Evolutionary conservation across 64 coral and sea anemone species (phyloP).

Genomic region (Porites australiensis): DNA sequence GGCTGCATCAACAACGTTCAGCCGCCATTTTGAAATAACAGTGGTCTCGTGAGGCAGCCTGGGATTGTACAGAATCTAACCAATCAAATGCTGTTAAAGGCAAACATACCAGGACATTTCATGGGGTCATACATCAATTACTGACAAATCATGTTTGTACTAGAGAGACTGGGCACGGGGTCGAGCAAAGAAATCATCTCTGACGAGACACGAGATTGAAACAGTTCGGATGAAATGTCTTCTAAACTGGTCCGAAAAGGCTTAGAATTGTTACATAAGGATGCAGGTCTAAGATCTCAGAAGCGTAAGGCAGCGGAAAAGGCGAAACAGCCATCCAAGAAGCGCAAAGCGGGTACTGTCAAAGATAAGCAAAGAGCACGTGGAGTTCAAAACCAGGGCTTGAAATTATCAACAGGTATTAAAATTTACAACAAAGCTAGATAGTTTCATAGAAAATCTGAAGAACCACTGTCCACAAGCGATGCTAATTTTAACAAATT

Average conservation of each 20-base stretch:
- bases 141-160: no score
- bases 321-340: not conserved
- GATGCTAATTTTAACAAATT: no score
- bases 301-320: constrained; percentile 25
- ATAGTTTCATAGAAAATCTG: no score
- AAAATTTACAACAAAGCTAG: no score
- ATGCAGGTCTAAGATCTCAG: constrained; percentile 8
- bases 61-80: not conserved
- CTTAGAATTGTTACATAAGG: constrained; percentile 67
- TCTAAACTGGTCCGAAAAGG: constrained; percentile 88
- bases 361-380: constrained; percentile 7
- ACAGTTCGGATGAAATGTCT: constrained; percentile 57
- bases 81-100: not conserved
- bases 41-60: not conserved
- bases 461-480: no score
- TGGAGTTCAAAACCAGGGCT: not conserved
- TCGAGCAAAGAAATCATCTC: not conserved
- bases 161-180: not conserved
- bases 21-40: constrained; percentile 55
- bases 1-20: not conserved
- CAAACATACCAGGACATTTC: no score
- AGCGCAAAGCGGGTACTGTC: not conserved
- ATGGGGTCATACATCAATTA: no score
- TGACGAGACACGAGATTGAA: not conserved
- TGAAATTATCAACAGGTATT: constrained; percentile 22